Evolutionary conservation across 2,888 invertebrate species (phyloP).

Genomic region (Pasiphila rectangulata): DNA sequence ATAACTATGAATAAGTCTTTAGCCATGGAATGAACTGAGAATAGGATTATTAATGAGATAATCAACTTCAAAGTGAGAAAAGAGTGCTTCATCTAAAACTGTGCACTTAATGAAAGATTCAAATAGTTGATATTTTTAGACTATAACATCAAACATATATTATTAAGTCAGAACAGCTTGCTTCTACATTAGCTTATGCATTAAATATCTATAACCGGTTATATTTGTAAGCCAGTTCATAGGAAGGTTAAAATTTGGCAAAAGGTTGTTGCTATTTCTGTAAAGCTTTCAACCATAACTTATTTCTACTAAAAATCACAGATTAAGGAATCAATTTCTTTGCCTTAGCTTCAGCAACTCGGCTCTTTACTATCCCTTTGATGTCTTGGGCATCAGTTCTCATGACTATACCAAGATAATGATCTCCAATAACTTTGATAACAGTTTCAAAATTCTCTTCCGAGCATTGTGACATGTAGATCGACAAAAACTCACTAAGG

Average conservation of each 20-base stretch:
- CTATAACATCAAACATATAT: no score
- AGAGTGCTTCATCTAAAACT: no score
- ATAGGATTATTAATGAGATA: no score
- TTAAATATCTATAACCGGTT: no score
- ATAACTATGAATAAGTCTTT: no score
- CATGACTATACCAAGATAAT: slow-evolving; percentile 55
- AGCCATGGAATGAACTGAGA: no score
- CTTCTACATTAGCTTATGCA: neutral
- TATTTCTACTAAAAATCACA: slow-evolving; percentile 11
- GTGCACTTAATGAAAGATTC: no score
- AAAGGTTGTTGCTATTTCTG: slow-evolving; percentile 12
- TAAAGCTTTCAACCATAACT: slow-evolving; percentile 11
- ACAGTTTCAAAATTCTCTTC: slow-evolving; percentile 49
- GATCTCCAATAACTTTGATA: slow-evolving; percentile 47
- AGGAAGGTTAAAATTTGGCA: neutral
- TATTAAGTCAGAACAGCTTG: no score
- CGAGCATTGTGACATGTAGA: slow-evolving; percentile 57
- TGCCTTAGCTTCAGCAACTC: slow-evolving; percentile 21
- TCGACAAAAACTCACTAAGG: slow-evolving; percentile 39
- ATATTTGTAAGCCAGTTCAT: no score
- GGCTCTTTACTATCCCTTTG: slow-evolving; percentile 43
- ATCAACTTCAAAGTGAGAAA: no score
- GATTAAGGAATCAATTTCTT: neutral
- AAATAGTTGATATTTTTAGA: no score
- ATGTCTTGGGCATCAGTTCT: slow-evolving; percentile 46